Percentiles rank a stretch among this genome's conserved stretches.
These are phyloP conservation scores for Catostomus latipinnis DNA, from an alignment of 2,797 vertebrate species.

Conservation along the genomic window DNA sequence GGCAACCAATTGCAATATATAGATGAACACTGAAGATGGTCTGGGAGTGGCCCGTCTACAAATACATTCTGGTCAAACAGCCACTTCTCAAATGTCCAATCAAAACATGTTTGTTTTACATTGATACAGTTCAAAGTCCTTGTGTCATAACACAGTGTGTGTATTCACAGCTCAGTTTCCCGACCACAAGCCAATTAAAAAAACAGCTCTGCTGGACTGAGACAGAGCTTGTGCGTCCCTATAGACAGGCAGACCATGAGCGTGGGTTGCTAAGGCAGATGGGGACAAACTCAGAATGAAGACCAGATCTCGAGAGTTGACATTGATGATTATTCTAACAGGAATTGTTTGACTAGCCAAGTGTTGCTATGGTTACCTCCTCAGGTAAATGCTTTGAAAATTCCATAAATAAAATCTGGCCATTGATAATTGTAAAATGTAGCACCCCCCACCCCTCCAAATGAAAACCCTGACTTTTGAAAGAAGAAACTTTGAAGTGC, in stretches of 20 bases:
- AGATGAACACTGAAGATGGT: not conserved
- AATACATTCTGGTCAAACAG: constrained; percentile 8
- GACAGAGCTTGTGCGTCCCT: not conserved
- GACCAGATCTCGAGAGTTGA: not conserved
- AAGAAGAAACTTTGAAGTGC: no score
- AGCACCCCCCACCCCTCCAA: no score
- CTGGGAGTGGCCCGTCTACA: not conserved
- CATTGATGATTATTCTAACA: no score
- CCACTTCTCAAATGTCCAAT: constrained; percentile 3
- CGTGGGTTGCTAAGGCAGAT: constrained; percentile 14
- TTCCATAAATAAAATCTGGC: no score
- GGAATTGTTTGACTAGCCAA: no score
- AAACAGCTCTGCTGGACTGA: not conserved
- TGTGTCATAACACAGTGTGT: not conserved
- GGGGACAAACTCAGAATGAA: constrained; percentile 5
- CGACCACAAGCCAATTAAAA: constrained; percentile 3
- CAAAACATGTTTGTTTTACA: constrained; percentile 26
- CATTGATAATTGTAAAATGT: no score
- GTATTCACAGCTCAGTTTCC: constrained; percentile 15
- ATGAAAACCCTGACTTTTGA: no score
- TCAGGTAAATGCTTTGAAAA: no score
- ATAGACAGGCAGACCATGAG: not conserved
- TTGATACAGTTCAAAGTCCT: constrained; percentile 6
- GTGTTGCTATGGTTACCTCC: no score
- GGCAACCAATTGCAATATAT: not conserved